A percentile compares a stretch with the other conserved stretches of the same genome.
Conservation (phyloP, 2,888 invertebrate species). For the Habroteleia sp. region DNA sequence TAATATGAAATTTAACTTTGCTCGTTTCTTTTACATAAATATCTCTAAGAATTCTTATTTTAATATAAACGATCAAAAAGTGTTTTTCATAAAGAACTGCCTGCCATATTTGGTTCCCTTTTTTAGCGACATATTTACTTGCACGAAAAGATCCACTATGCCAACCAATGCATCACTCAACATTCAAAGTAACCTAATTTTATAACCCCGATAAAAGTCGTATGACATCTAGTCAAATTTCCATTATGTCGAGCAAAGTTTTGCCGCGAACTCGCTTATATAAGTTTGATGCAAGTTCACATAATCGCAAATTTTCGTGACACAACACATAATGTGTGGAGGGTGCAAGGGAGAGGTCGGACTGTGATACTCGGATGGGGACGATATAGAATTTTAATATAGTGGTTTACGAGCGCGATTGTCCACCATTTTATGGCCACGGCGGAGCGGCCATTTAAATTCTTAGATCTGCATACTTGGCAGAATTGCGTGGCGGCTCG, state of each 20-base stretch:
- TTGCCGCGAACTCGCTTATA: slow-evolving; percentile 24
- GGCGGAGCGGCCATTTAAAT: slow-evolving; percentile 80
- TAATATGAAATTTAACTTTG: too few species aligned
- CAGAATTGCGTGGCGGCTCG: slow-evolving; percentile 77
- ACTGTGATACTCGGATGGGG: slow-evolving; percentile 65
- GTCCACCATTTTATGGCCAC: slow-evolving; percentile 80
- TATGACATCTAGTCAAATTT: slow-evolving; percentile 31
- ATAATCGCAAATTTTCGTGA: slow-evolving; percentile 64
- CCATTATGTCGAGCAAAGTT: slow-evolving; percentile 14
- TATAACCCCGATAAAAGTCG: slow-evolving; percentile 15
- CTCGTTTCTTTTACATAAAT: too few species aligned
- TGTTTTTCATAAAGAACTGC: too few species aligned
- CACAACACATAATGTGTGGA: slow-evolving; percentile 61
- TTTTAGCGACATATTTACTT: slow-evolving; percentile 9
- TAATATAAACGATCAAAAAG: too few species aligned
- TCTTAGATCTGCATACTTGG: slow-evolving; percentile 81
- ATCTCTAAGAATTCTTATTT: too few species aligned
- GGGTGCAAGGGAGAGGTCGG: slow-evolving; percentile 49
- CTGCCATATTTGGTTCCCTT: too few species aligned
- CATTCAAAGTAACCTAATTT: slow-evolving; percentile 22
- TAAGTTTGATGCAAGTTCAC: slow-evolving; percentile 44
- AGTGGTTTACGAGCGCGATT: slow-evolving; percentile 73
- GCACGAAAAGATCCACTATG: not conserved
- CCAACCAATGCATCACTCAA: slow-evolving; percentile 2
- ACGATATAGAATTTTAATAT: slow-evolving; percentile 80